phyloP scores from a whole-genome alignment of 1,140 invertebrate genomes.

The Gonioctena quinquepunctata region DNA sequence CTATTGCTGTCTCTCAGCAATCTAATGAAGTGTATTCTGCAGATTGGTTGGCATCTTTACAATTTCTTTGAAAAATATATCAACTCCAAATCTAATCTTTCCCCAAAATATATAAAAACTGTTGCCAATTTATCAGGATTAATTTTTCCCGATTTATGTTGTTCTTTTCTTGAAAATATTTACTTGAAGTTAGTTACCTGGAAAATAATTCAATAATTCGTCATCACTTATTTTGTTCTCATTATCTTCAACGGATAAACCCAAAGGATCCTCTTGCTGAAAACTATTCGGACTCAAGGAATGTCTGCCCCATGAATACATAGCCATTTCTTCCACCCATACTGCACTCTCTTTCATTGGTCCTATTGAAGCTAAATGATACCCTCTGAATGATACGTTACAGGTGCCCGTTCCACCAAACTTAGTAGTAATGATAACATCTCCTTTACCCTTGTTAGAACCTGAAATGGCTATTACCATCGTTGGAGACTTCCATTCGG shows the following conservation, averaged over 20 bases:
- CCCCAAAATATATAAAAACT: no score
- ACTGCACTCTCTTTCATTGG: slow-evolving; percentile 98
- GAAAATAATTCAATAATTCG: slow-evolving; percentile 88
- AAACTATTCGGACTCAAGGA: slow-evolving; percentile 82
- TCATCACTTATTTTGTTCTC: slow-evolving; percentile 90
- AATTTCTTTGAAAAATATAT: no score
- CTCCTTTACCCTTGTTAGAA: slow-evolving; percentile 90
- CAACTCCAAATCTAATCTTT: no score
- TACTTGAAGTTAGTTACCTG: slow-evolving; percentile 59
- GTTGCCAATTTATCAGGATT: no score
- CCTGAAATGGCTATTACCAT: slow-evolving; percentile 97
- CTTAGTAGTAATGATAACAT: slow-evolving; percentile 91
- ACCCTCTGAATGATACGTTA: slow-evolving; percentile 89
- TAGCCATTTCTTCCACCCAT: slow-evolving; percentile 93
- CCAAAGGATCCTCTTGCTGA: slow-evolving; percentile 91
- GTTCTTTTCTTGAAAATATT: not conserved
- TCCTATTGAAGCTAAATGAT: slow-evolving; percentile 73
- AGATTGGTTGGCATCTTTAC: no score
- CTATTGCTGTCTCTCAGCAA: no score
- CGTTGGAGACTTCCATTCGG: slow-evolving; percentile 97
- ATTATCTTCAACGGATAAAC: slow-evolving; percentile 91
- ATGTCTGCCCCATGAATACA: slow-evolving; percentile 78
- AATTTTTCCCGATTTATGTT: no score
- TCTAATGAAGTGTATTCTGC: no score
- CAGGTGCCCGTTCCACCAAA: slow-evolving; percentile 91